Conservation (phyloP, 2,113 vertebrate species). For the Corvus cornix region DNA sequence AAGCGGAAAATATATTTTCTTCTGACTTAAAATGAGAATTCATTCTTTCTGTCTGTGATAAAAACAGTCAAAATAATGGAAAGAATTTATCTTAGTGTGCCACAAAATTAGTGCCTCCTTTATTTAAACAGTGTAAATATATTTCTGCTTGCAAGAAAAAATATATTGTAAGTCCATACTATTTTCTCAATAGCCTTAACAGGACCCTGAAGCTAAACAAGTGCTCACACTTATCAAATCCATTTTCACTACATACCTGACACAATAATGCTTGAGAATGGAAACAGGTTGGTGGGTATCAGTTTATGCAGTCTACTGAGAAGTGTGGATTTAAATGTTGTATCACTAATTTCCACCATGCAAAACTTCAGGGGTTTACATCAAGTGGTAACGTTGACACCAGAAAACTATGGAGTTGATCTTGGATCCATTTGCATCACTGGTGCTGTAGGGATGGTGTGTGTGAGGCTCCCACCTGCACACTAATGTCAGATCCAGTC, state of each 20-base stretch:
- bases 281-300: background rate
- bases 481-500: rapidly evolving
- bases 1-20: background rate
- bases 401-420: rapidly evolving
- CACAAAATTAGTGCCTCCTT: background rate
- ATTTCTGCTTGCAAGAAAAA: background rate
- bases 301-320: background rate
- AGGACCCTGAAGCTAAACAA: background rate
- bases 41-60: background rate
- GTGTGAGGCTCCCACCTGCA: background rate
- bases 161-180: background rate
- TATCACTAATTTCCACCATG: background rate
- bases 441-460: too few species aligned
- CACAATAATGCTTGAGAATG: background rate
- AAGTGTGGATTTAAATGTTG: background rate
- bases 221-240: background rate
- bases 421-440: background rate
- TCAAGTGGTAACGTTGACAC: background rate
- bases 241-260: background rate
- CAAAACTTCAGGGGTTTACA: background rate
- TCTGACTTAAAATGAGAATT: background rate
- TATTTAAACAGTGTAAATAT: background rate
- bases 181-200: background rate
- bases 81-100: background rate
- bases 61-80: background rate